A percentile compares a stretch with the other conserved stretches of the same genome.
Conservation (phyloP, 2,888 invertebrate genomes). For the Tetanocera ferruginea region DNA sequence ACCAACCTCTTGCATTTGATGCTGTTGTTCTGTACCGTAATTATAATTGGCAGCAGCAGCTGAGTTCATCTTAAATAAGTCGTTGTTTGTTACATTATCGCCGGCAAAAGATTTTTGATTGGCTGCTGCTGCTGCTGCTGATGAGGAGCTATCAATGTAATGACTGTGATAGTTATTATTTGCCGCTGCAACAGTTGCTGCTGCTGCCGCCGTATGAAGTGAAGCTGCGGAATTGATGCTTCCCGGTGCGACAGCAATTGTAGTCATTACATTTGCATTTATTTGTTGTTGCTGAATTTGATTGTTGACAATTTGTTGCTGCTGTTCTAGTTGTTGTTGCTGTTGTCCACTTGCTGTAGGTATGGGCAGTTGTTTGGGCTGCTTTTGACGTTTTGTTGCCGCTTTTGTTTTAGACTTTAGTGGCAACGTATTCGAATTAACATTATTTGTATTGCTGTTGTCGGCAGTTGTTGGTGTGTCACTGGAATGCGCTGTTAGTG, state of each 20-base stretch:
- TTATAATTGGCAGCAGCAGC: slow-evolving; percentile 61
- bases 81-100: slow-evolving; percentile 38
- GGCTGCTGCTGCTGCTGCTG: slow-evolving; percentile 45
- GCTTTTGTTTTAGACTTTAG: slow-evolving; percentile 59
- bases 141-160: slow-evolving; percentile 41
- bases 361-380: slow-evolving; percentile 62
- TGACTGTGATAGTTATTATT: slow-evolving; percentile 47
- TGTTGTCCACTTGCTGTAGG: slow-evolving; percentile 16
- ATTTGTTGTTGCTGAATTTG: slow-evolving; percentile 13
- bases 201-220: slow-evolving; percentile 47
- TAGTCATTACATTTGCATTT: slow-evolving; percentile 57
- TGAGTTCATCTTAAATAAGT: slow-evolving; percentile 53
- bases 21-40: slow-evolving; percentile 61
- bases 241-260: slow-evolving; percentile 55
- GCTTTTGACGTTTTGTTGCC: slow-evolving; percentile 63
- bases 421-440: slow-evolving; percentile 57
- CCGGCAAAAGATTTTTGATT: slow-evolving; percentile 30
- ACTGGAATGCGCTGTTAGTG: slow-evolving; percentile 14
- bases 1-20: slow-evolving; percentile 59
- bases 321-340: slow-evolving; percentile 28
- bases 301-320: slow-evolving; percentile 30
- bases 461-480: slow-evolving; percentile 45
- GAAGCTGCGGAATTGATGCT: slow-evolving; percentile 48
- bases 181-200: slow-evolving; percentile 54
- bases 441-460: slow-evolving; percentile 23